These are phyloP conservation scores for Tetragnatha montana DNA, from an alignment of 2,888 invertebrate genomes.

Conservation along the genomic window DNA sequence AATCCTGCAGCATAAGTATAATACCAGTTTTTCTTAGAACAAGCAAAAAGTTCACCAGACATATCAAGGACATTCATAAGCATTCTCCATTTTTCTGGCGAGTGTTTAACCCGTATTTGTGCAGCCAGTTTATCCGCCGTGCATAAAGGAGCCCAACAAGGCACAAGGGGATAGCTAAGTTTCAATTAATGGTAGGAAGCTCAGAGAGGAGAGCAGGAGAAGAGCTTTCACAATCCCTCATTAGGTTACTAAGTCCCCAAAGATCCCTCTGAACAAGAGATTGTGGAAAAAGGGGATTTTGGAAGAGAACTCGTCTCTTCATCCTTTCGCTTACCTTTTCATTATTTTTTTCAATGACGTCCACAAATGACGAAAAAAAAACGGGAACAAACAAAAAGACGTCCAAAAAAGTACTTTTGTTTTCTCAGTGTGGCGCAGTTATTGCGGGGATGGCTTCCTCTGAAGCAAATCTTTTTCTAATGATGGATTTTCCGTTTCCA, in stretches of 20 bases:
- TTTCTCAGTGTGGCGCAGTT: constrained; percentile 41
- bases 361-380: constrained; percentile 51
- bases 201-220: neutral
- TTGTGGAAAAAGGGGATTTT: constrained; percentile 26
- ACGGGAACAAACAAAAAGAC: constrained; percentile 8
- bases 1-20: too few relatives aligned
- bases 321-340: constrained; percentile 54
- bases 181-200: neutral
- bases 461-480: constrained; percentile 61
- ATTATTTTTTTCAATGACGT: constrained; percentile 49
- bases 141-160: neutral
- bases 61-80: too few relatives aligned
- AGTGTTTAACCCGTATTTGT: too few relatives aligned
- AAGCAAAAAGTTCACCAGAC: too few relatives aligned
- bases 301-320: constrained; percentile 29
- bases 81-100: too few relatives aligned
- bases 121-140: neutral
- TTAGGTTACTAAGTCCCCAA: constrained; percentile 54
- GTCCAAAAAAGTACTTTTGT: constrained; percentile 24
- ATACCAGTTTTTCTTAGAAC: too few relatives aligned
- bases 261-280: constrained; percentile 52
- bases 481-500: constrained; percentile 48
- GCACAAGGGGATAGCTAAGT: neutral
- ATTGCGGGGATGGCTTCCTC: constrained; percentile 38
- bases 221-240: constrained; percentile 35